phyloP scores from a whole-genome alignment of 1,140 invertebrate species.

The Coelopa frigida region DNA sequence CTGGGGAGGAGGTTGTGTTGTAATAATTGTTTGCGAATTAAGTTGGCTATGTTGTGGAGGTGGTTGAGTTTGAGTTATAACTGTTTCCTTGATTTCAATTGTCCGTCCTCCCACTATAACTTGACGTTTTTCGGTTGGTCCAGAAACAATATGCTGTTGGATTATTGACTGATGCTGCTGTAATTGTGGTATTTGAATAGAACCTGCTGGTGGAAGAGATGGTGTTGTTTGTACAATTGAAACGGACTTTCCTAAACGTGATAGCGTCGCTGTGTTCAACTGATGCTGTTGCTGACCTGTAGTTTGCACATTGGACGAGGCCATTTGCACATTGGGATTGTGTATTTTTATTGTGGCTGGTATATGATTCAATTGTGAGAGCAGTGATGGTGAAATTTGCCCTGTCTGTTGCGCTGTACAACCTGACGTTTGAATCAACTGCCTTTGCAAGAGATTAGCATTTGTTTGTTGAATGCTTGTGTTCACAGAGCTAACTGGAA shows the following conservation, averaged over 20 bases:
- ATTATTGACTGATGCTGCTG: constrained; percentile 43
- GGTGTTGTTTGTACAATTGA: constrained; percentile 14
- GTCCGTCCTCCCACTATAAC: constrained; percentile 20
- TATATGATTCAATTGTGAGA: constrained; percentile 39
- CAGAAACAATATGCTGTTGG: constrained; percentile 38
- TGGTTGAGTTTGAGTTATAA: constrained; percentile 34
- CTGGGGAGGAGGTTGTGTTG: constrained; percentile 24
- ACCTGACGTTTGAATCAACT: constrained; percentile 15
- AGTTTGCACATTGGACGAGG: not conserved
- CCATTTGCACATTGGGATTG: constrained; percentile 22
- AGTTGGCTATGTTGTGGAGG: constrained; percentile 34
- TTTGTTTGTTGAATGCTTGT: constrained; percentile 16
- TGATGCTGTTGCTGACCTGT: constrained; percentile 8
- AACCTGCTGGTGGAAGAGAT: constrained; percentile 13
- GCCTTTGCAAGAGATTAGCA: constrained; percentile 10
- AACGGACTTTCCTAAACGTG: constrained; percentile 9
- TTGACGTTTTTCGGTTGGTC: constrained; percentile 33
- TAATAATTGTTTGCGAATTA: constrained; percentile 40
- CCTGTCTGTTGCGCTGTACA: constrained; percentile 20
- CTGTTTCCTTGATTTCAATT: constrained; percentile 33
- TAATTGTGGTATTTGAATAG: constrained; percentile 31
- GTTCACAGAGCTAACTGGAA: constrained; percentile 13
- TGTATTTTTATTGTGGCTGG: constrained; percentile 41
- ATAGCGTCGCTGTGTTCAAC: constrained; percentile 12
- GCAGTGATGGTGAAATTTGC: constrained; percentile 34